Base-by-base conservation (phyloP, 2,888 invertebrate genomes). In the Mimas tiliae region DNA sequence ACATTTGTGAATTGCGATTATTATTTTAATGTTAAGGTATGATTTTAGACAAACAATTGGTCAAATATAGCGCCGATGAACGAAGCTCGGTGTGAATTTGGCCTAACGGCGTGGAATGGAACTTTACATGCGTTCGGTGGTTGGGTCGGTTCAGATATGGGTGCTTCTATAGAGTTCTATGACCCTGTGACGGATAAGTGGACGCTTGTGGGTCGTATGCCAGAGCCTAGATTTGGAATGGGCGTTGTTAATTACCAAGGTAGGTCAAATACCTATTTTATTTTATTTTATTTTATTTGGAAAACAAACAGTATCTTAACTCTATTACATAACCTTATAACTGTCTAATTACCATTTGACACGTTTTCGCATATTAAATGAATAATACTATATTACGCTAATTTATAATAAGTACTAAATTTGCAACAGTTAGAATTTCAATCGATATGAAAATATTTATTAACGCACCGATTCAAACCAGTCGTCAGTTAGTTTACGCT, bases 111-210 rank as follows among this genome's bases (percentile, higher is more conserved):
- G 14, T 95, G 97, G 87, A 96, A 97, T 74, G 97, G 97, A 38
- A 95, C 95, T 78, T 89, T 98, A 68, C 98, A 97, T 84, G 98
- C 98, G 0, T 96, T 98, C 76, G 98, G 98, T 53, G 98, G 98
- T 4, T 98, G 98, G 98, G 96, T 98, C 45, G 98, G 98, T 0
- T 96, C 97, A 69, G 98, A 98, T 83, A 97, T 98, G 84, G 98
- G 98, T 1, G 96, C 96, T 33, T 96, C 97, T 0, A 97, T 98
- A 71, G 98, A 98, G 85, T 95, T 96, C 75, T 98, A 97, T 84
- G 97, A 98, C 86, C 97, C 98, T 0, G 94, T 95, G 67, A 91
- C 94, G 45, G 96, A 98, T 84, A 94, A 95, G 70, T 98, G 98
- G 98, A 94, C 94, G 42, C 88, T 96, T 58, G 95, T 96, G 66